Base-by-base conservation (phyloP, 2,797 vertebrate genomes). In the Neostethus bicornis region DNA sequence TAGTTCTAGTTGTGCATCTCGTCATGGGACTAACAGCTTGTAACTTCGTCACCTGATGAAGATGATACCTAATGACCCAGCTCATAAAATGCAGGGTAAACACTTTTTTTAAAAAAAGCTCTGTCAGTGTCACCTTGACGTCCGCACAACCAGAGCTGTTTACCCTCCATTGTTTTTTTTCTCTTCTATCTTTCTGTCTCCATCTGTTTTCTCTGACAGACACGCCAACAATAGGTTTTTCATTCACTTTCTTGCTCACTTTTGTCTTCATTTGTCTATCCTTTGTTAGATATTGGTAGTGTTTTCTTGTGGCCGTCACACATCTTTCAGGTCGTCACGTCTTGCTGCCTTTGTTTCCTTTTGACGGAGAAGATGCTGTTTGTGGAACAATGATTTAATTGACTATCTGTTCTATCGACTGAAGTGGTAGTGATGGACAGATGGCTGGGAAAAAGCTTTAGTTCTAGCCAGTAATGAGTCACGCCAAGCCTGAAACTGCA, bases 111-210 rank as follows among this genome's bases (percentile, higher is more conserved):
- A 73, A 9, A 46, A 58, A 59, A n/a, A n/a, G n/a, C n/a, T 59
- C 71, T 24, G 66, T 70, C 73, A 54, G 81, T 87, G 84, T 90
- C 89, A 89, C 87, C 88, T 91, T 87, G 72, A 79, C 34, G 8
- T 77, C 57, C 47, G 37, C 51, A 57, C 29, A 19, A 56, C 67
- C 71, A 52, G 51, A 75, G 59, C 47, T 45, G 73, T 48, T 43
- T 48, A 51, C 60, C 5, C 17, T 26, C 46, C 32, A 17, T 6
- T 19, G 29, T 23, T 48, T 43, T 23, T 5, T 50, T 37, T 42
- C 29, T 39, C 21, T 41, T 29, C 51, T 39, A n/a, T 12, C 19
- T 62, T 42, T 60, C 29, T 66, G 41, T 56, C 23, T 7, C 20
- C 17, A 34, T 61, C 48, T 59, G 43, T 46, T 46, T 45, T 37